phyloP scores from a whole-genome alignment of 1,140 invertebrate genomes.

The Sesamia nonagrioides region DNA sequence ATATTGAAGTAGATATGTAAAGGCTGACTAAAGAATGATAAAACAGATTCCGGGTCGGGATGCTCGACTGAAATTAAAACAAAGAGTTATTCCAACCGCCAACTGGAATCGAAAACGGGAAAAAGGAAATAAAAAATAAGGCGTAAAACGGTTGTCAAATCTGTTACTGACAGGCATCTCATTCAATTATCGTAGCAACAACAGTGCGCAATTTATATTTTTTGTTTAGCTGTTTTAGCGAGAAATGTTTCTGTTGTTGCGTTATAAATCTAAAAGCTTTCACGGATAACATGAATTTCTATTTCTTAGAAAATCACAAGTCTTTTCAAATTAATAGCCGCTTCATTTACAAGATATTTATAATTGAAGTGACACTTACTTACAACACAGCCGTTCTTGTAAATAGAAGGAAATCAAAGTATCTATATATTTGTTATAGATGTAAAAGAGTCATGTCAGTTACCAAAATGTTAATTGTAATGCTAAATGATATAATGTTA shows the following conservation, averaged over 20 bases:
- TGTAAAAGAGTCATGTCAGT: background rate
- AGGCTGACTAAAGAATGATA: conserved; percentile 23
- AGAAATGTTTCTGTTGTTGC: conserved; percentile 14
- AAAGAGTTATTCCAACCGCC: conserved; percentile 38
- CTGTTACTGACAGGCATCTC: conserved; percentile 48
- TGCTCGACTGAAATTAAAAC: conserved; percentile 39
- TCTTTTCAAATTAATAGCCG: too few relatives aligned
- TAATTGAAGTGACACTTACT: background rate
- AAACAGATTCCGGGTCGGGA: conserved; percentile 29
- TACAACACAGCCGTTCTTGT: too few relatives aligned
- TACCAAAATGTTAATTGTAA: too few relatives aligned
- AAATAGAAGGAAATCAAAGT: background rate
- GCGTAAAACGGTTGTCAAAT: conserved; percentile 50
- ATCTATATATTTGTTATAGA: background rate
- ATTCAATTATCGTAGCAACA: conserved; percentile 50
- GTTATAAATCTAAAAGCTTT: conserved; percentile 31
- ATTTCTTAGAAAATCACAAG: background rate
- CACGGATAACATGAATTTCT: background rate
- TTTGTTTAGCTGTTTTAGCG: conserved; percentile 26
- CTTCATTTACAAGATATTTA: background rate
- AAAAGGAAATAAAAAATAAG: conserved; percentile 48
- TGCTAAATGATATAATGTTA: too few relatives aligned
- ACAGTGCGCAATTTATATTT: conserved; percentile 45
- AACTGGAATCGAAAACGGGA: conserved; percentile 43
- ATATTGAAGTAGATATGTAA: conserved; percentile 10